A percentile compares a stretch with the other conserved stretches of the same genome.
Conservation (phyloP, 2,113 vertebrate genomes). For the Pogona vitticeps region DNA sequence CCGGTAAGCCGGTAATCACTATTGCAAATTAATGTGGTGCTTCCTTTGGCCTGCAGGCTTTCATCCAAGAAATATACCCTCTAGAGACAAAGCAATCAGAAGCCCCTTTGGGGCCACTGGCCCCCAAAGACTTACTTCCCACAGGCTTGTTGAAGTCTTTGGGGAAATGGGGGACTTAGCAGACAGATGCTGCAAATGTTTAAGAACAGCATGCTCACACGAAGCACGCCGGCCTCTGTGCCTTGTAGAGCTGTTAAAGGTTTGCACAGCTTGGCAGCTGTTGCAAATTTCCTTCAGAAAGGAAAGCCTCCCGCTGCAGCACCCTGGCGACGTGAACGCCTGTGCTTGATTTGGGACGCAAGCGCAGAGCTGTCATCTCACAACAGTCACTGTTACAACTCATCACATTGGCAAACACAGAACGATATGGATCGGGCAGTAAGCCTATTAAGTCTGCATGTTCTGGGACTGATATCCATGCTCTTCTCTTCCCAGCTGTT, state of each 20-base stretch:
- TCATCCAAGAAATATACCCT: background rate
- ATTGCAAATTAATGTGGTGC: background rate
- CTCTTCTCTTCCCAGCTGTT: conserved; percentile 39
- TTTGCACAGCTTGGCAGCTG: conserved; percentile 6
- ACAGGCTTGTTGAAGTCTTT: background rate
- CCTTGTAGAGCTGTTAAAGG: background rate
- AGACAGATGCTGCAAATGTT: background rate
- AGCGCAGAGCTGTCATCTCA: background rate
- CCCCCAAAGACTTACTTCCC: background rate
- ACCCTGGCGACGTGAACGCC: background rate
- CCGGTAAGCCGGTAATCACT: too few relatives aligned
- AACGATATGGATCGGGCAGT: background rate
- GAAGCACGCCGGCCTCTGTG: background rate
- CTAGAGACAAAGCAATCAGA: too few relatives aligned
- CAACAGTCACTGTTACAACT: conserved; percentile 3
- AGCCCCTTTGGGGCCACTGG: too few relatives aligned
- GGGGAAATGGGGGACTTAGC: background rate
- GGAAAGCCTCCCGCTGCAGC: background rate
- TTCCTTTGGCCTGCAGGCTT: background rate
- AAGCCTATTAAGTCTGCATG: background rate
- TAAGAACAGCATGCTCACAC: background rate
- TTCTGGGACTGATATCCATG: background rate
- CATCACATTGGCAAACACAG: conserved; percentile 2
- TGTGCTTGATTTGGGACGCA: background rate
- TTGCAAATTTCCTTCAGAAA: conserved; percentile 13